Conservation (phyloP, 2,888 invertebrate genomes). For the Suillia variegata region DNA sequence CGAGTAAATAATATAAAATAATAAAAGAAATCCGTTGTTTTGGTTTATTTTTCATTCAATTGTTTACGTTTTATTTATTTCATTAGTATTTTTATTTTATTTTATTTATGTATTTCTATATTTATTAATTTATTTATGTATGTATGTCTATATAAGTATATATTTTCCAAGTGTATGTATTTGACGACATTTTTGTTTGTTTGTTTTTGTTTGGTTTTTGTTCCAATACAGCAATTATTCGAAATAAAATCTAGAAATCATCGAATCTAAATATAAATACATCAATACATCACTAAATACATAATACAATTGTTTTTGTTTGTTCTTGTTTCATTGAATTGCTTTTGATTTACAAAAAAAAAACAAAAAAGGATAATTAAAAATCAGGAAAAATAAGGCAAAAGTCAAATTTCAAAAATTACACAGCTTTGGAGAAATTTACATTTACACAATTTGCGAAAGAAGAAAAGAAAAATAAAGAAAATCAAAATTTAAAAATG, state of each 20-base stretch:
- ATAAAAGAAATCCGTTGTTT: too few relatives aligned
- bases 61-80: background rate
- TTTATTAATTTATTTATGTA: slow-evolving; percentile 4
- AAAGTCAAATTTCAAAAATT: background rate
- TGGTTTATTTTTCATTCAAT: background rate
- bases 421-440: background rate
- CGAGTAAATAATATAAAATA: too few relatives aligned
- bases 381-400: too few relatives aligned
- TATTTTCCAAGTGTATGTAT: background rate
- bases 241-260: background rate
- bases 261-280: background rate
- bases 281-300: slow-evolving; percentile 9
- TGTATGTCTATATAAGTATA: background rate
- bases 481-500: too few relatives aligned
- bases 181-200: background rate
- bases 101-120: background rate
- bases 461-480: too few relatives aligned
- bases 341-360: background rate
- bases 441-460: background rate
- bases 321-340: background rate
- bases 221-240: background rate
- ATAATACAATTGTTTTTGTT: slow-evolving; percentile 3
- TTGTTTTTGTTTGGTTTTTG: too few relatives aligned
- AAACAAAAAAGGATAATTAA: background rate
- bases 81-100: background rate